Base-by-base conservation (phyloP, 2,113 vertebrate species). In the Callospermophilus lateralis region DNA sequence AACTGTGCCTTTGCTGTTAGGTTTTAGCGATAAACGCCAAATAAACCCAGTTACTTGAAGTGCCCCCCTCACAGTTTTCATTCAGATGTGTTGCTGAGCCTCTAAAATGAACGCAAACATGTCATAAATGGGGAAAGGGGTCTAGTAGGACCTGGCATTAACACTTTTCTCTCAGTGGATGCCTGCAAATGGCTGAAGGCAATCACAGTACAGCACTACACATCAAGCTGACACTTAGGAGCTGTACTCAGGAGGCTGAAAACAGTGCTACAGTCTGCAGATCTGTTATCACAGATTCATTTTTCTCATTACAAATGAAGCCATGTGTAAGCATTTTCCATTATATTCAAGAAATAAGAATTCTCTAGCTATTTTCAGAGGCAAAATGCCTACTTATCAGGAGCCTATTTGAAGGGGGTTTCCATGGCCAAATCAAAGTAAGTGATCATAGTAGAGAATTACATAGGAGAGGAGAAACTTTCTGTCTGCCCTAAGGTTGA, bases 331-430 rank as follows among this genome's bases (percentile, higher is more conserved):
- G 65, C 48, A 55, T 80, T 80, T 89, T 34, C 34, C 1, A 8
- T 37, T 19, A 77, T 20, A 92, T 85, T 81, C 22, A 93, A 85
- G 87, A 93, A 85, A 92, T 26, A 79, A 74, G 61, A 39, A 32
- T 79, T 42, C 16, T 73, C 3, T 78, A 84, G n/a, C 34, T 79
- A 91, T 24, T 92, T 34, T 34, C 42, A 58, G 39, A 58, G 79
- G 77, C 17, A 92, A 89, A 63, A 61, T 80, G 12, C 77, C 39
- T 67, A 78, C 11, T 83, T 81, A 55, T 85, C 19, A 84, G 42
- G 5, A 77, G 26, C 28, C 39, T 42, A 22, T 8, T 63, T 13
- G 11, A 78, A 92, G 28, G 34, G 34, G 28, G 15, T 45, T 89
- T 87, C 39, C 20, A 8, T 79, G 30, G 67, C 15, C 34, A 58